These are phyloP conservation scores for Desmodus rotundus DNA, from an alignment of 2,113 vertebrate genomes.

Conservation along the genomic window DNA sequence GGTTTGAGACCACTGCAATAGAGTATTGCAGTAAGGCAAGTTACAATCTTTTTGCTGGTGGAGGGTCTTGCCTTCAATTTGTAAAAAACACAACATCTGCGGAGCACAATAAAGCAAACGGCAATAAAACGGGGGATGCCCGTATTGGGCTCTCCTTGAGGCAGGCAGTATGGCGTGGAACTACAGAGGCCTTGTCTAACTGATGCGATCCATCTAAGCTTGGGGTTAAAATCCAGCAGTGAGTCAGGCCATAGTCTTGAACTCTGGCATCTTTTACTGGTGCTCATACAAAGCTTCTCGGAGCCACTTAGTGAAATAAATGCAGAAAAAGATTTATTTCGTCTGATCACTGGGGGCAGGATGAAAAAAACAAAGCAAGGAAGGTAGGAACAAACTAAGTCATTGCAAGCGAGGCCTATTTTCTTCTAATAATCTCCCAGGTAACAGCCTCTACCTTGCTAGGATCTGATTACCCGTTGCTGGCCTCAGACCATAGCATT, in stretches of 20 bases:
- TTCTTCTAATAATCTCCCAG: conserved; percentile 84
- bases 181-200: not conserved
- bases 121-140: not conserved
- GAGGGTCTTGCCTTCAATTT: not conserved
- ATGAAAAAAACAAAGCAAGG: conserved; percentile 46
- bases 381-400: conserved; percentile 52
- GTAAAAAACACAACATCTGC: not conserved
- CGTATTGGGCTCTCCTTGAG: conserved; percentile 29
- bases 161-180: not conserved
- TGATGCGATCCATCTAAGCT: not conserved
- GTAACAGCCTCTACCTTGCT: conserved; percentile 78
- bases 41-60: not conserved
- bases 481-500: conserved; percentile 82
- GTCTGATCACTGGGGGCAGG: conserved; percentile 39
- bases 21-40: not conserved
- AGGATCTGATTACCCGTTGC: conserved; percentile 83
- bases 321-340: conserved; percentile 60
- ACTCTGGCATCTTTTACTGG: conserved; percentile 29
- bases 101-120: not conserved
- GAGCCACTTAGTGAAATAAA: conserved; percentile 55
- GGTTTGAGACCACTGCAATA: not conserved
- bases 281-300: conserved; percentile 50
- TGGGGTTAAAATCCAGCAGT: not conserved
- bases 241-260: not conserved
- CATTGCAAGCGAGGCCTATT: conserved; percentile 78